These are phyloP conservation scores for Pachypanchax playfairii DNA, from an alignment of 2,113 vertebrate species.

Conservation along the genomic window DNA sequence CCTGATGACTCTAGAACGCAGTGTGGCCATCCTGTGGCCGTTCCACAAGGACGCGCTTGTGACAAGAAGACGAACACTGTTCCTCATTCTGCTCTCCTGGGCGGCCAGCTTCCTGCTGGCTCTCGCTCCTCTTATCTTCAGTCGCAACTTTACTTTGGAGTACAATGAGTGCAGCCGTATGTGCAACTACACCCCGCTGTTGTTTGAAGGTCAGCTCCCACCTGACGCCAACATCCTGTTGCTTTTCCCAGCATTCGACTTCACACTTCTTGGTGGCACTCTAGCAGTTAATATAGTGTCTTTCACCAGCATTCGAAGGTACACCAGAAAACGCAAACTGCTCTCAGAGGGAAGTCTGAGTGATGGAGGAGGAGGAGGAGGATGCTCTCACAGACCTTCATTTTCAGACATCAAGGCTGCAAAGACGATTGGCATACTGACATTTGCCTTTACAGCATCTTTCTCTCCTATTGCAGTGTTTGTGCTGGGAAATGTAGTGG, in stretches of 20 bases:
- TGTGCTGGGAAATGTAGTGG: slow-evolving; percentile 83
- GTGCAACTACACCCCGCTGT: slow-evolving; percentile 81
- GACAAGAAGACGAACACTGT: slow-evolving; percentile 75
- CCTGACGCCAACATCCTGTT: slow-evolving; percentile 78
- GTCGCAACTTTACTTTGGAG: slow-evolving; percentile 78
- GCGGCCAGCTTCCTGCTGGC: slow-evolving; percentile 79
- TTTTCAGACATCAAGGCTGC: slow-evolving; percentile 86
- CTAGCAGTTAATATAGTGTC: slow-evolving; percentile 81
- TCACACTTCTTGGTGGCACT: slow-evolving; percentile 79
- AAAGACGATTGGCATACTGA: slow-evolving; percentile 85
- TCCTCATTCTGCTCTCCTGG: slow-evolving; percentile 83
- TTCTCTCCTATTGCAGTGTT: slow-evolving; percentile 84
- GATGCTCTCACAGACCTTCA: slow-evolving; percentile 77
- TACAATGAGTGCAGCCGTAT: slow-evolving; percentile 86
- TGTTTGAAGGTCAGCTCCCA: slow-evolving; percentile 46
- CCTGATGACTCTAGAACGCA: slow-evolving; percentile 83
- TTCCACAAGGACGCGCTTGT: slow-evolving; percentile 82
- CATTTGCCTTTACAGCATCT: slow-evolving; percentile 83
- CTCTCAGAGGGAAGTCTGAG: slow-evolving; percentile 76
- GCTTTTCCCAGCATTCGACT: slow-evolving; percentile 84
- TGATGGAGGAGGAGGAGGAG: slow-evolving; percentile 52
- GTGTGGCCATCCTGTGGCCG: slow-evolving; percentile 82
- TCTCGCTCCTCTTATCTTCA: slow-evolving; percentile 75
- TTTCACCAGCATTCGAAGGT: slow-evolving; percentile 80
- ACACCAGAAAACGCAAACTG: slow-evolving; percentile 78